Percentiles rank a stretch among this genome's conserved stretches.
Evolutionary conservation across 1,140 invertebrate species (phyloP).

Genomic region (Calliphora vicina): DNA sequence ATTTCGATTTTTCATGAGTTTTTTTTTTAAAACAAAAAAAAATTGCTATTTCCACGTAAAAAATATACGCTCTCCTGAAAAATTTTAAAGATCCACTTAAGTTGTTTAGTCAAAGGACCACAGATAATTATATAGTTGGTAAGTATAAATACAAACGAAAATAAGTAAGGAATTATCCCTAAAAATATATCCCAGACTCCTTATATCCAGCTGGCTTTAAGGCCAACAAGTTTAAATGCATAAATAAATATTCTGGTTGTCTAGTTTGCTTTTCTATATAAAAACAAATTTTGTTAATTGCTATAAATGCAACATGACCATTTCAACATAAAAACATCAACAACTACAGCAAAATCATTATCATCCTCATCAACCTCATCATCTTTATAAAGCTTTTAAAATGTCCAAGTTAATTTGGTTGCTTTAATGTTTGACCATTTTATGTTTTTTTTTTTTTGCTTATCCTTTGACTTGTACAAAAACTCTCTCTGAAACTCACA

Average conservation of each 20-base stretch:
- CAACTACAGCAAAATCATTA: not conserved
- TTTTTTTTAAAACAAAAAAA: no score
- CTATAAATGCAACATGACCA: not conserved
- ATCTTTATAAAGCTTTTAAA: not conserved
- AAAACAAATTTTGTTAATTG: constrained; percentile 8
- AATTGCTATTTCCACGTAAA: no score
- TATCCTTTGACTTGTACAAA: not conserved
- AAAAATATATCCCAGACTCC: no score
- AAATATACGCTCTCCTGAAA: no score
- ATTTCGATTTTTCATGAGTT: no score
- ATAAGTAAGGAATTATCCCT: no score
- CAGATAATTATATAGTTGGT: no score
- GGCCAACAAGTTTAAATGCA: no score
- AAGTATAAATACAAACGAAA: no score
- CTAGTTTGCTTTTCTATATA: not conserved
- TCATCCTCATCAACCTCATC: not conserved
- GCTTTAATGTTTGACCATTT: not conserved
- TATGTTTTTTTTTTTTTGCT: not conserved
- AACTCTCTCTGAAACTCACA: not conserved
- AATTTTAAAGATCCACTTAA: no score
- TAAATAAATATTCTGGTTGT: not conserved
- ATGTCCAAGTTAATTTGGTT: not conserved
- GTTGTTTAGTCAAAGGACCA: no score
- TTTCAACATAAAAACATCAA: not conserved
- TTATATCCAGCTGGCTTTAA: no score